Evolutionary conservation across 2,113 vertebrate genomes (phyloP), one percentile per base, ranked within the genome.

Genomic region (Ochotona curzoniae): DNA sequence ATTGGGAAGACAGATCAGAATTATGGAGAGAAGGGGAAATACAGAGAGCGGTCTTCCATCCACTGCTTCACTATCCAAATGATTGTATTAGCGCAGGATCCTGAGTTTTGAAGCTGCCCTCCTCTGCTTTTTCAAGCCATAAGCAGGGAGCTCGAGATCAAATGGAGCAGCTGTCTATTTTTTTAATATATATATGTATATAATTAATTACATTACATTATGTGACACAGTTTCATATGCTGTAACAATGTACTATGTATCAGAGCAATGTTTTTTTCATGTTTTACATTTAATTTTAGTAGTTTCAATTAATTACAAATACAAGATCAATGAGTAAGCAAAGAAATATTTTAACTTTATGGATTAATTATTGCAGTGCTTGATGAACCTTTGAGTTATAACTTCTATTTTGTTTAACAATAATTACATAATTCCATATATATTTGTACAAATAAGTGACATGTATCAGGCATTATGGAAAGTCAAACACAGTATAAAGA

Each of bases 341-440:
- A 87, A 71, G 64, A 63, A 20, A 71, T 67, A 76, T 51, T 85
- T 78, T 49, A 61, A 28, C 2, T 51, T 78, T 83, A 81, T 66
- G 17, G 18, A 73, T 49, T 79, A 14, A 4, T 79, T 87, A 57
- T 7, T 57, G 78, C 75, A 47, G 13, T 0, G 51, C 7, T 88
- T 81, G 6, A 32, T 21, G 91, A 69, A 15, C 8, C 4, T 25
- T 73, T 70, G 66, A 2, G 78, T 95, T 2, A 69, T 69, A 54
- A 57, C 9, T 38, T 96, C 47, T 28, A 49, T 81, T 44, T 0
- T 0, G 8, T 60, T 17, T 30, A 3, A 57, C 64, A 28, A 83
- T n/a, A 60, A 20, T 0, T 1, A 23, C 10, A 4, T 25, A 7
- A 23, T 63, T 5, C 0, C 1, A 32, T 8, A 20, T 15, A 83